These are phyloP conservation scores for Pachydiplax longipennis DNA, from an alignment of 2,888 invertebrate genomes.

Conservation along the genomic window DNA sequence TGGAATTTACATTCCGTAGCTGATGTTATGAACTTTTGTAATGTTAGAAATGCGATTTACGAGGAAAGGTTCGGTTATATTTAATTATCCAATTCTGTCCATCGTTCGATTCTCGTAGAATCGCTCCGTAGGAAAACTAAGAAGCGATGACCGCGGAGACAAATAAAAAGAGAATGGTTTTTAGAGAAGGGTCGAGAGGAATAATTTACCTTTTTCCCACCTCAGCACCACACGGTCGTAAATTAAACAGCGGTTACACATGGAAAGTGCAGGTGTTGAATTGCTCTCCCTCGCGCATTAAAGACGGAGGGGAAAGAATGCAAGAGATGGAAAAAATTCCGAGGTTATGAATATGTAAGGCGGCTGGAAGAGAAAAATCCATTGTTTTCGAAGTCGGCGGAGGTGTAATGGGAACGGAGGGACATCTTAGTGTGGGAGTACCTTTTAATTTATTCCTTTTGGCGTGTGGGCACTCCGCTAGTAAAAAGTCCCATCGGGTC, in stretches of 20 bases:
- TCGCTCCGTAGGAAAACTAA: no score
- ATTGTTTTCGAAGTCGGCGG: slow-evolving; percentile 19
- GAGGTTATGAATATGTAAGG: slow-evolving; percentile 38
- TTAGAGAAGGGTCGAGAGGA: slow-evolving; percentile 11
- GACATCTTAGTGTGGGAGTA: background rate
- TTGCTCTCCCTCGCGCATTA: background rate
- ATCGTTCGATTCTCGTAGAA: no score
- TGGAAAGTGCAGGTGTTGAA: slow-evolving; percentile 43
- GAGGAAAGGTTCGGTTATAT: no score
- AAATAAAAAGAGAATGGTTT: slow-evolving; percentile 58
- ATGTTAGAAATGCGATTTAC: no score
- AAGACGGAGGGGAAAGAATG: background rate
- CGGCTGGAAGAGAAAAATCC: background rate
- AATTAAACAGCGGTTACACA: slow-evolving; percentile 44
- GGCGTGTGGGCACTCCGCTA: slow-evolving; percentile 19
- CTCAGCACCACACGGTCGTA: slow-evolving; percentile 48
- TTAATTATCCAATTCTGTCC: no score
- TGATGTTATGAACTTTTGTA: no score
- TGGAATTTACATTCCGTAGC: no score
- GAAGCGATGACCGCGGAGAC: slow-evolving; percentile 54
- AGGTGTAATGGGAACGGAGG: background rate
- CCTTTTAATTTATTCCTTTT: background rate
- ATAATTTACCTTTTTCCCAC: slow-evolving; percentile 28
- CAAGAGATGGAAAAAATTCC: background rate
- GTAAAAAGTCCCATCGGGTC: slow-evolving; percentile 2